Percentiles rank a stretch among this genome's conserved stretches.
phyloP scores from a whole-genome alignment of 2,888 invertebrate genomes.

The Mythimna vitellina region DNA sequence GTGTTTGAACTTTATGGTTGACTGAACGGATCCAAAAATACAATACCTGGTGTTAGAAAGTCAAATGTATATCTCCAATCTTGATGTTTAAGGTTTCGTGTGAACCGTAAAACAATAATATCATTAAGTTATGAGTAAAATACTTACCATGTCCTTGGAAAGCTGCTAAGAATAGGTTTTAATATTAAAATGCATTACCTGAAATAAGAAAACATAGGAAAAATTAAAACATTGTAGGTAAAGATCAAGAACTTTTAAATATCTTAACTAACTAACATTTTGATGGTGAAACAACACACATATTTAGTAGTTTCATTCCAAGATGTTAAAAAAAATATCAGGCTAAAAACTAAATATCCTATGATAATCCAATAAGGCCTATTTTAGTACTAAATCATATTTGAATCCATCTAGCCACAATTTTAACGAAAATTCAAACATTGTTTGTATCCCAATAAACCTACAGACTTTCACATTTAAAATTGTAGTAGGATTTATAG shows the following conservation, averaged over 20 bases:
- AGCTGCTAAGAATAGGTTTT: background rate
- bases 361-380: too few species aligned
- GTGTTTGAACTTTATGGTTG: conserved; percentile 84
- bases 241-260: background rate
- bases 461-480: background rate
- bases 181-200: conserved; percentile 50
- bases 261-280: background rate
- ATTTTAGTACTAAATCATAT: too few species aligned
- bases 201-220: conserved; percentile 46
- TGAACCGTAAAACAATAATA: background rate
- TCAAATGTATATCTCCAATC: conserved; percentile 30
- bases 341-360: background rate
- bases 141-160: conserved; percentile 42
- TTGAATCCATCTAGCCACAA: too few species aligned
- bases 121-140: background rate
- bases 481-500: background rate
- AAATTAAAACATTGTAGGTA: conserved; percentile 1
- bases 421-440: background rate
- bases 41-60: conserved; percentile 53
- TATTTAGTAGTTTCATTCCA: background rate
- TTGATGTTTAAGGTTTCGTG: conserved; percentile 23
- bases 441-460: background rate
- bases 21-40: conserved; percentile 73
- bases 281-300: background rate
- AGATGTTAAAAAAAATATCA: too few species aligned